Evolutionary conservation across 2,797 vertebrate genomes (phyloP).

Genomic region (Eleutherodactylus coqui): DNA sequence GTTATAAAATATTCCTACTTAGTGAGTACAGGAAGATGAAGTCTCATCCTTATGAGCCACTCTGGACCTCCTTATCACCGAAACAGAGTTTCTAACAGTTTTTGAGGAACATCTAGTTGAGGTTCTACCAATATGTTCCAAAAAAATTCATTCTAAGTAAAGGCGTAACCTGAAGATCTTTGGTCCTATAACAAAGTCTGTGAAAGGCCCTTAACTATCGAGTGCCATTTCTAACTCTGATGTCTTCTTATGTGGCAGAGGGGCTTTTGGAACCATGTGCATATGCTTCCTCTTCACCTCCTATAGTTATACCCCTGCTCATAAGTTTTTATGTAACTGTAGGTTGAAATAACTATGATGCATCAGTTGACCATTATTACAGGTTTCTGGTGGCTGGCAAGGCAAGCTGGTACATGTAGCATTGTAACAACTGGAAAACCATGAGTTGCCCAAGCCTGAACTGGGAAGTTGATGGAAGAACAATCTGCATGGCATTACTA

Average conservation of each 20-base stretch:
- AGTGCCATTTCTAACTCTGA: not conserved
- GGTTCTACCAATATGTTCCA: not conserved
- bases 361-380: not conserved
- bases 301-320: not conserved
- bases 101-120: not conserved
- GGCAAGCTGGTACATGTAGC: conserved; percentile 1
- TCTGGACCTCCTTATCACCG: not conserved
- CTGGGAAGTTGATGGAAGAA: not conserved
- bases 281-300: not conserved
- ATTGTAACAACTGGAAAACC: conserved; percentile 2
- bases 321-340: not conserved
- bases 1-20: no score
- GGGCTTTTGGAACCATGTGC: not conserved
- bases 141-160: not conserved
- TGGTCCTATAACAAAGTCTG: not conserved
- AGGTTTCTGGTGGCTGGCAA: not conserved
- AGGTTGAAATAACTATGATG: not conserved
- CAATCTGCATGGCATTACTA: not conserved
- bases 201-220: not conserved
- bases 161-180: not conserved
- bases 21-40: no score
- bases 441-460: not conserved
- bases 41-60: not conserved
- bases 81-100: not conserved
- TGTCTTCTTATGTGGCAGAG: not conserved